Evolutionary conservation across 2,113 vertebrate species (phyloP), one percentile per base, ranked within the genome.

Genomic region (Otus sunia): DNA sequence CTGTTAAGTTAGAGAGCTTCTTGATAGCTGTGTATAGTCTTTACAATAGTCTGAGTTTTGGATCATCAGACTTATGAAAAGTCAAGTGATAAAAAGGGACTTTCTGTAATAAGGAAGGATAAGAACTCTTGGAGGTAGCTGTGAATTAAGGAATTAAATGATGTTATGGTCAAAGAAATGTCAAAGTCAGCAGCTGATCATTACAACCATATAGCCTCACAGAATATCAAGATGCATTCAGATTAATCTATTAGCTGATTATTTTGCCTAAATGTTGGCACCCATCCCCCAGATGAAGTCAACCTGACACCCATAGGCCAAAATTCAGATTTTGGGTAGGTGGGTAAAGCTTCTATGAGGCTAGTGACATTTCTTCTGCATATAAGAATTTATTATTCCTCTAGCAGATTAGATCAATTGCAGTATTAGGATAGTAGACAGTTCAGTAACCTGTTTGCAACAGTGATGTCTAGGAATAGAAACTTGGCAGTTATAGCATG

Each of bases 141-240:
- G 41, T 32, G 41, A 71, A 55, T 68, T 71, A 55, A 84, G 11
- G n/a, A 62, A 41, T 77, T 77, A 55, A 73, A 22, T 79, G 3
- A 36, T 80, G 13, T 32, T 85, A 16, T 15, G 20, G 11, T 58
- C 23, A 52, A 75, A 59, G 56, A 37, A 67, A 9, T 17, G 11
- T n/a, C 39, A 34, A 11, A 19, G 32, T 93, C 59, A 45, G 63
- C 45, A 83, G 32, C 3, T 74, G 7, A 53, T 36, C 10, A 1
- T 77, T 87, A 62, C 29, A 63, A 30, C n/a, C 2, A 1, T 34
- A 10, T 34, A 45, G 27, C 37, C 12, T 76, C 12, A 15, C 47
- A 62, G 25, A 68, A 29, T 53, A 29, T 7, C 0, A 2, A 32
- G 34, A 5, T 14, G 4, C 0, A 3, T 78, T 86, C 37, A n/a